These are phyloP conservation scores for Clarias laeviceps DNA, from an alignment of 2,797 vertebrate species.

Conservation along the genomic window DNA sequence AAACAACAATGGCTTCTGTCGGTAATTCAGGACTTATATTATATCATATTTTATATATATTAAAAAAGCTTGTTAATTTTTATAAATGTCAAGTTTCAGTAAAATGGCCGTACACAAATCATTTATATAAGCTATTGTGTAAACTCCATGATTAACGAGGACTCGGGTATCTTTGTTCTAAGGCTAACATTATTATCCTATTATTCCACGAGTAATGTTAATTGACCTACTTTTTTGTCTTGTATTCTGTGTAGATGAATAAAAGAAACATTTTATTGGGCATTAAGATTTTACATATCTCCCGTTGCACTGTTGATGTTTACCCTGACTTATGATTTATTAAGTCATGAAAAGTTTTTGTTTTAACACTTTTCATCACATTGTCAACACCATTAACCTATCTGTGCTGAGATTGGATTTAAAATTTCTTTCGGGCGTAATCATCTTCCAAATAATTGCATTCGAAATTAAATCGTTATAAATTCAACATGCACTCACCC, in stretches of 20 bases:
- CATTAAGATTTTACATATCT: not conserved
- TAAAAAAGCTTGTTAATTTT: not conserved
- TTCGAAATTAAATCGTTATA: not conserved
- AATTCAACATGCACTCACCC: conserved; percentile 46
- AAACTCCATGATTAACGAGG: not conserved
- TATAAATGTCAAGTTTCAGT: not conserved
- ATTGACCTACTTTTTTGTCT: not conserved
- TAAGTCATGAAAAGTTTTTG: not conserved
- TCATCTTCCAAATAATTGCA: not conserved
- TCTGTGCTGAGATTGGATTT: not conserved
- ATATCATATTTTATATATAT: not conserved
- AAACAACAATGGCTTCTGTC: not conserved
- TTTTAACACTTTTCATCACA: no score
- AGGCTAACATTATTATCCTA: no score
- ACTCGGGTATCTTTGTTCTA: not conserved
- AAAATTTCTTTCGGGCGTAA: not conserved
- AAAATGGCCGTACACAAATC: not conserved
- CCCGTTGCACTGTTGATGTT: not conserved
- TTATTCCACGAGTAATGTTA: no score
- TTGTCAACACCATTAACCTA: not conserved
- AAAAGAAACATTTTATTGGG: not conserved
- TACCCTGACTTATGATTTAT: no score
- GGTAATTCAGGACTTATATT: not conserved
- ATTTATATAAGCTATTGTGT: not conserved
- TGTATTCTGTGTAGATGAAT: not conserved